Base-by-base conservation (phyloP, 2,113 vertebrate genomes). In the Trogon surrucura region DNA sequence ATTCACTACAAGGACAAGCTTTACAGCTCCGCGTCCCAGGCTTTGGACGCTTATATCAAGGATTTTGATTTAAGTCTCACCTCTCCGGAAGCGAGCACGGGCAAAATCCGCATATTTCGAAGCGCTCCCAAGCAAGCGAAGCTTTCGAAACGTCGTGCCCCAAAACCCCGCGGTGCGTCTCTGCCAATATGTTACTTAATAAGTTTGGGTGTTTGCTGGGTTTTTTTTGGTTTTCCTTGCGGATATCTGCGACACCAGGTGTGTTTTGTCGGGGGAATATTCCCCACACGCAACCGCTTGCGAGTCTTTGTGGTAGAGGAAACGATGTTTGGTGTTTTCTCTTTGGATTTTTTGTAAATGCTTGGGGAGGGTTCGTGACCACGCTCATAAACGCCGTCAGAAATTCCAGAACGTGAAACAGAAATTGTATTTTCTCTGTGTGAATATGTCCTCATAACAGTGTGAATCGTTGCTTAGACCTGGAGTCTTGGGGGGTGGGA, bases 41-140 rank as follows among this genome's bases (percentile, higher is more conserved):
- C 99, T 9, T 65, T 99, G 53, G 98, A 99, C 21, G 99, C 98
- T 16, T 99, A 99, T 91, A 99, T 99, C 47, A 85, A 98, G 51
- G 99, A 99, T 81, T 99, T 98, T 79, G 97, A 99, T 58, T 94
- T 85, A 81, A 98, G 96, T 53, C 91, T 64, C 48, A 71, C 48
- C 10, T 96, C 89, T 58, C 51, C 95, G 8, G 47, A 56, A 29
- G 13, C 53, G 10, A 89, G 53, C 7, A 91, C 97, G 54, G 98
- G 98, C 61, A 95, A 81, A 64, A 96, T 98, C 45, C 72, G 96
- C 77, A 75, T 98, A 53, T 85, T 56, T 1, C 77, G 60, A 17
- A 75, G 50, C 75, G 82, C 92, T 61, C 53, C 80, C 71, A 70
- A 67, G 36, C n/a, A 14, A 45, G 27, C 36, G 3, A 36, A 45